Evolutionary conservation across 2,113 vertebrate genomes (phyloP).

Genomic region (Typhlomys cinereus): DNA sequence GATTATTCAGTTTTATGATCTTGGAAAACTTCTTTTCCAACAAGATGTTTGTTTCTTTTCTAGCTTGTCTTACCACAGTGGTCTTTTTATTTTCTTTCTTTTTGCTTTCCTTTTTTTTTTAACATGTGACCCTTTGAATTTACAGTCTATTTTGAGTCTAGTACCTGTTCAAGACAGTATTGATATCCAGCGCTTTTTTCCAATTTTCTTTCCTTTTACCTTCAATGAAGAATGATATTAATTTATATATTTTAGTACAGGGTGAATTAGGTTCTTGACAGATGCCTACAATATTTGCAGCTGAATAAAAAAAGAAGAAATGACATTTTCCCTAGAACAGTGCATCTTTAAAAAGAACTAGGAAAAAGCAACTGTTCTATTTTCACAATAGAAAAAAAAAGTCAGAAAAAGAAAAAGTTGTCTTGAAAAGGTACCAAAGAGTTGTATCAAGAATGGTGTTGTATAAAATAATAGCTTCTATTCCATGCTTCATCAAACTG

Average conservation of each 20-base stretch:
- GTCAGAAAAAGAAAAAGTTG: background rate
- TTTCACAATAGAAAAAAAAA: background rate
- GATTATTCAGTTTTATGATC: background rate
- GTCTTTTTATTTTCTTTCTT: background rate
- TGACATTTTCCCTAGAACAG: background rate
- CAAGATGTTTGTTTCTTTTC: background rate
- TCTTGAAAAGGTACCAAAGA: background rate
- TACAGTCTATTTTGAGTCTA: background rate
- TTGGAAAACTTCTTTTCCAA: background rate
- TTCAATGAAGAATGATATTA: background rate
- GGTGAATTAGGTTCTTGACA: background rate
- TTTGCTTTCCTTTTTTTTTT: background rate
- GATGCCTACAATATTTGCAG: background rate
- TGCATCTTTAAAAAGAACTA: background rate
- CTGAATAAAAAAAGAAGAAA: background rate
- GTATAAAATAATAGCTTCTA: background rate
- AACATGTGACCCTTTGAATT: background rate
- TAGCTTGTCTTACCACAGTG: background rate
- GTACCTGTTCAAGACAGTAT: background rate
- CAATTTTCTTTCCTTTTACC: background rate
- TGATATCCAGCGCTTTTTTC: background rate
- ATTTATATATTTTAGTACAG: slow-evolving; percentile 5
- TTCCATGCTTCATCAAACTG: background rate
- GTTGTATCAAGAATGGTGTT: background rate
- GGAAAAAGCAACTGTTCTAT: background rate